A percentile compares a stretch with the other conserved stretches of the same genome.
phyloP scores from a whole-genome alignment of 92 coral and sea anemone genomes.

The Bergia puertoricense region DNA sequence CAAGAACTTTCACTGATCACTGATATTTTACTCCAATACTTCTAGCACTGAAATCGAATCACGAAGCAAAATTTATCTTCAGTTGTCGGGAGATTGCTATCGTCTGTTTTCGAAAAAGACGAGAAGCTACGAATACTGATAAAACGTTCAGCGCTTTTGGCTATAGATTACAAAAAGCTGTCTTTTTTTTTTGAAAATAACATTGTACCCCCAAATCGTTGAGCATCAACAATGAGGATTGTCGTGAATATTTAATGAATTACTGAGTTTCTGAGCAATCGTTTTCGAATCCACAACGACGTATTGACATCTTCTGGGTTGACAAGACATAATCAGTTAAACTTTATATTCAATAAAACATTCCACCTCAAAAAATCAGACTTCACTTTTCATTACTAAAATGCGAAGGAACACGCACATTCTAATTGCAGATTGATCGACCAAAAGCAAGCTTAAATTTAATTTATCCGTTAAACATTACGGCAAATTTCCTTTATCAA shows the following conservation, averaged over 20 bases:
- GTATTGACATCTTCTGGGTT: neutral
- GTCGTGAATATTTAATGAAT: neutral
- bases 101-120: neutral
- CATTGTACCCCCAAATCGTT: neutral
- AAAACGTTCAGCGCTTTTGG: neutral
- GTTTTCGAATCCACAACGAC: neutral
- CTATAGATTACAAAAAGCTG: neutral
- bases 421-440: constrained; percentile 20
- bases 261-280: constrained; percentile 24
- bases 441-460: neutral
- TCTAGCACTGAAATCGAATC: neutral
- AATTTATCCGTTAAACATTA: constrained; percentile 16
- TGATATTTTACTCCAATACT: neutral
- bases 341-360: neutral
- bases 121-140: neutral
- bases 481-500: neutral
- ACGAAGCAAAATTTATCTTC: neutral
- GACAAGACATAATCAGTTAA: neutral
- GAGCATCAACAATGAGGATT: neutral
- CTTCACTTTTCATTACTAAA: neutral
- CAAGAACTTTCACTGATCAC: no score
- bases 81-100: neutral
- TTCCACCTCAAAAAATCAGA: neutral
- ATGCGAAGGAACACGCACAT: neutral
- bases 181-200: neutral